Base-by-base conservation (phyloP, 2,113 vertebrate genomes). In the Tetrao urogallus region DNA sequence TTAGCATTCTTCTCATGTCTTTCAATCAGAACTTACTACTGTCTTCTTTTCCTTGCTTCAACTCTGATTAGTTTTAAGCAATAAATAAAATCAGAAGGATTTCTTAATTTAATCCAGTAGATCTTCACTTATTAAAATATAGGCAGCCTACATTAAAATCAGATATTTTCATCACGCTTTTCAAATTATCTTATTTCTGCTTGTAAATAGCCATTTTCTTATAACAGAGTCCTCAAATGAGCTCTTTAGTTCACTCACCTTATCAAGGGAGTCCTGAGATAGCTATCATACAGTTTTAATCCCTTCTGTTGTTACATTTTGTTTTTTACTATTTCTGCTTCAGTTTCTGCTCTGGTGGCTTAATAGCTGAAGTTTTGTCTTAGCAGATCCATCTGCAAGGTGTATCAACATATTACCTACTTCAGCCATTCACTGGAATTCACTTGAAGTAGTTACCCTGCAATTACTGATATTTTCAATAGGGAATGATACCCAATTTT, bases 321-420 rank as follows among this genome's bases (percentile, higher is more conserved):
- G 74, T 38, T 75, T 96, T 91, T 94, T 88, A 70, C 71, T 94
- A 60, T 95, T 96, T 93, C 77, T 83, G 50, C 34, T 97, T 94
- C 80, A 74, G 97, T 97, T 97, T 97, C 95, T 95, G 95, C 94
- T 97, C 96, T 90, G 63, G 58, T 96, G 89, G 69, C 96, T 98
- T 96, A 95, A 96, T 90, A 93, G 86, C 86, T 89, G 65, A 91
- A 90, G 86, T 92, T 97, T 87, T 64, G 2, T 89, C 78, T 94
- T 57, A 80, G 58, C 86, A 96, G 93, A 86, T 94, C 92, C 89
- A 16, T 96, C 75, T 89, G 91, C 92, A 89, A 91, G 73, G 80
- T 34, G 8, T 61, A 82, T 73, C 54, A 76, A 60, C 43, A 80
- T 10, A 64, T 90, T 86, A 82, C 84, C 57, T 73, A 69, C 61